phyloP scores from a whole-genome alignment of 1,140 invertebrate species.

The Drosophila murphyi region DNA sequence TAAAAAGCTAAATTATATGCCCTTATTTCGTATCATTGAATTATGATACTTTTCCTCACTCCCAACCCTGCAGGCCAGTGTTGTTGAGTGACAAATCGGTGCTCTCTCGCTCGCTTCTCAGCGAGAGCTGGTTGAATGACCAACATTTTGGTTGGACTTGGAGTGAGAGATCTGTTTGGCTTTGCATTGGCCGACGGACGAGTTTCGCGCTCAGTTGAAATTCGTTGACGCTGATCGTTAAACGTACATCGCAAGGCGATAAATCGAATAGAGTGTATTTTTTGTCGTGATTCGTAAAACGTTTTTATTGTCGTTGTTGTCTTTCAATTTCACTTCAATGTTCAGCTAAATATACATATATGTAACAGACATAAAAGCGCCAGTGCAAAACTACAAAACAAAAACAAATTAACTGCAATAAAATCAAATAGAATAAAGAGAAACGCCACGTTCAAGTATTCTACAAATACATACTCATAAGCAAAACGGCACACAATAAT shows the following conservation, averaged over 20 bases:
- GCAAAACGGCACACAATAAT: slow-evolving; percentile 43
- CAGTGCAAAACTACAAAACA: slow-evolving; percentile 18
- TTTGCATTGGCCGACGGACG: slow-evolving; percentile 17
- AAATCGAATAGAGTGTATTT: slow-evolving; percentile 10
- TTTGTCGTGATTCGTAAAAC: slow-evolving; percentile 36
- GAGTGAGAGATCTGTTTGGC: slow-evolving; percentile 10
- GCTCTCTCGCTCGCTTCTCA: slow-evolving; percentile 1
- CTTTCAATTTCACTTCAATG: slow-evolving; percentile 65
- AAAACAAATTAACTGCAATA: slow-evolving; percentile 14
- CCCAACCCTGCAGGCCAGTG: slow-evolving; percentile 32
- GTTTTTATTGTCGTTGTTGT: slow-evolving; percentile 47
- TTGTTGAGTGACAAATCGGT: slow-evolving; percentile 36
- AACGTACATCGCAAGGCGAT: slow-evolving; percentile 52
- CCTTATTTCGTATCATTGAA: too few species aligned
- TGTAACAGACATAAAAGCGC: slow-evolving; percentile 28
- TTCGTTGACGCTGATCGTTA: slow-evolving; percentile 56
- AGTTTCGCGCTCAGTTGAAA: slow-evolving; percentile 47
- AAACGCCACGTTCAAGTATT: slow-evolving; percentile 72
- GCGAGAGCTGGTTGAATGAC: slow-evolving; percentile 10
- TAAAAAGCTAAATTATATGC: too few species aligned
- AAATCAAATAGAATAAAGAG: slow-evolving; percentile 2
- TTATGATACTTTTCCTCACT: too few species aligned
- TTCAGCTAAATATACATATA: slow-evolving; percentile 67
- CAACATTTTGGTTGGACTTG: slow-evolving; percentile 22
- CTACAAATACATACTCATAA: slow-evolving; percentile 33